A percentile compares a stretch with the other conserved stretches of the same genome.
phyloP scores from a whole-genome alignment of 2,888 invertebrate genomes.

The Brachylomia viminalis region DNA sequence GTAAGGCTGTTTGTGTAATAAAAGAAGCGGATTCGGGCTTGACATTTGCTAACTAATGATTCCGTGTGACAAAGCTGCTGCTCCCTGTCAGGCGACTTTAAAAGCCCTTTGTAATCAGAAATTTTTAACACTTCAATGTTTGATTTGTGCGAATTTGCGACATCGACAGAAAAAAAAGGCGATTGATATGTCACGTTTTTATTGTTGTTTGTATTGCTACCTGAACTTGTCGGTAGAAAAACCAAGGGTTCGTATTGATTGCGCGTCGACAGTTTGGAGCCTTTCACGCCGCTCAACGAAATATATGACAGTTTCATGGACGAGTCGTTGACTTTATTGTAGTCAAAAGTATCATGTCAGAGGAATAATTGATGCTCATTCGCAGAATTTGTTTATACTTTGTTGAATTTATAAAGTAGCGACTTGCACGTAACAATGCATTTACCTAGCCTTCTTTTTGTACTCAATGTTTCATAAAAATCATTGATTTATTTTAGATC shows the following conservation, averaged over 20 bases:
- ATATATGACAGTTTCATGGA: constrained; percentile 82
- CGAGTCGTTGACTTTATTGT: constrained; percentile 85
- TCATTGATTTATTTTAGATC: constrained; percentile 17
- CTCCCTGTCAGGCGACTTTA: constrained; percentile 82
- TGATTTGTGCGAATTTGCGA: constrained; percentile 89
- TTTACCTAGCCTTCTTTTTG: neutral
- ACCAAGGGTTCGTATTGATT: constrained; percentile 80
- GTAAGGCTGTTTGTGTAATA: constrained; percentile 82
- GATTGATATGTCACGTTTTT: constrained; percentile 89
- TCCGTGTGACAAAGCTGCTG: constrained; percentile 80
- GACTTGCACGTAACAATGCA: neutral
- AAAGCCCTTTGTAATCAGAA: constrained; percentile 84
- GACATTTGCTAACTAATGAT: constrained; percentile 89
- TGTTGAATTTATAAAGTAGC: constrained; percentile 28
- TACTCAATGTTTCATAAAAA: neutral
- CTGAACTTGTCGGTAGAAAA: constrained; percentile 82
- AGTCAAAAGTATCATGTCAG: constrained; percentile 77
- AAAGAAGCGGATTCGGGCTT: constrained; percentile 78
- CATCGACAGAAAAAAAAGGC: constrained; percentile 80
- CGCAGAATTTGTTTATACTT: constrained; percentile 69
- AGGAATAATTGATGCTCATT: constrained; percentile 79
- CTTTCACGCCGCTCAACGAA: constrained; percentile 77
- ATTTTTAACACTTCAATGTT: constrained; percentile 90
- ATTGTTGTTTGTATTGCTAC: constrained; percentile 89
- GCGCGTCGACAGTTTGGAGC: constrained; percentile 77